Base-by-base conservation (phyloP, 2,888 invertebrate species). In the Aphrophora alni region DNA sequence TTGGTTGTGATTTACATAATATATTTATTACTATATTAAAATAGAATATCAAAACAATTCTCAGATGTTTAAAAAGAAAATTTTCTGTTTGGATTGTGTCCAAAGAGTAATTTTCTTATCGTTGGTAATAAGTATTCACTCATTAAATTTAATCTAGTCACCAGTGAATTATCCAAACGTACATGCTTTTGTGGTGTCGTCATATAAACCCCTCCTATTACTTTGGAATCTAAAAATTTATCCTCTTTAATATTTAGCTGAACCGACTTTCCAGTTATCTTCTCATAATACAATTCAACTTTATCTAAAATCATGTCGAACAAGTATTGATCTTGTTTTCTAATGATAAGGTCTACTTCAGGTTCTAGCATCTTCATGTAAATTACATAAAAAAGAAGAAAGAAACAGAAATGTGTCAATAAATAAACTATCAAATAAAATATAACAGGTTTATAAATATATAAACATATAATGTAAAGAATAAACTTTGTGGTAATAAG, bases 161-260 rank as follows among this genome's bases (percentile, higher is more conserved):
- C 75, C 25, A 82, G 72, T 33, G 81, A 81, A 28, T 81, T 82
- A 38, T 82, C 80, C 51, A 82, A 17, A 21, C 51, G 71, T 0
- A 80, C 28, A 8, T 68, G 59, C n/a, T 75, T 14, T 24, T 75
- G 59, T 28, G 75, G 74, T 38, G 78, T 77, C n/a, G 44, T 59
- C 12, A 81, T n/a, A 3, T 75, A 21, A 26, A 81, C 51, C 26
- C 81, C 81, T 28, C 78, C 78, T 14, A 21, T 33, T 4, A 14
- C 10, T n/a, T 33, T 38, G 44, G 38, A 38, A 38, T 73, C 17
- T 12, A 78, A 70, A 26, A 33, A 76, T 0, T 38, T 25, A 17
- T 51, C 69, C 17, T 81, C 76, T 10, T 72, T 44, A 21, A 81
- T 10, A 24, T 8, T 28, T 26, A 81, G 5, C 8, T 10, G n/a